Evolutionary conservation across 2,797 vertebrate species (phyloP).

Genomic region (Ispidina picta): DNA sequence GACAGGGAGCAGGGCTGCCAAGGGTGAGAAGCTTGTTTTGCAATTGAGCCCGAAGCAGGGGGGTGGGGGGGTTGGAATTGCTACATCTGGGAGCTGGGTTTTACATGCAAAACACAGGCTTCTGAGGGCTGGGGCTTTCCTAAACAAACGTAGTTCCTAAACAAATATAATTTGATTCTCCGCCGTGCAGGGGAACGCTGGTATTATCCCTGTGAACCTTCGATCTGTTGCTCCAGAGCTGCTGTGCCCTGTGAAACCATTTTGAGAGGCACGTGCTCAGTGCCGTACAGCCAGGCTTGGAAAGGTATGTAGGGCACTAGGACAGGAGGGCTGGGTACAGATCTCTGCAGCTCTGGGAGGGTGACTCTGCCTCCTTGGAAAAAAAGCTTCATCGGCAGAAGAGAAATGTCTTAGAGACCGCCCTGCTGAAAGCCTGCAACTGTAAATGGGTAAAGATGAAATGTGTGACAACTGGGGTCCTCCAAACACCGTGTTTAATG

Average conservation of each 20-base stretch:
- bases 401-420: background rate
- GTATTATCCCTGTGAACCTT: background rate
- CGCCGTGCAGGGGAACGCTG: background rate
- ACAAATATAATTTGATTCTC: background rate
- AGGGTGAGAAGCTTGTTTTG: slow-evolving; percentile 7
- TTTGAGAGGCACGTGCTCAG: background rate
- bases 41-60: background rate
- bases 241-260: background rate
- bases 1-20: slow-evolving; percentile 27
- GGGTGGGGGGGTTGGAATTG: background rate
- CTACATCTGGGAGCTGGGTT: background rate
- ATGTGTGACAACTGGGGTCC: too few relatives aligned
- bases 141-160: background rate
- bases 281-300: background rate
- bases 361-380: background rate
- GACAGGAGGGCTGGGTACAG: background rate
- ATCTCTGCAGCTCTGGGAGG: background rate
- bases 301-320: background rate
- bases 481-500: background rate
- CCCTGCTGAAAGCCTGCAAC: background rate
- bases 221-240: background rate
- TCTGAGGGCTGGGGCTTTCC: background rate
- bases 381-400: background rate
- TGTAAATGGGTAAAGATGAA: background rate
- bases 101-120: background rate